A percentile compares a stretch with the other conserved stretches of the same genome.
Conservation (phyloP, 2,888 invertebrate species). For the Hanleya hanleyi region DNA sequence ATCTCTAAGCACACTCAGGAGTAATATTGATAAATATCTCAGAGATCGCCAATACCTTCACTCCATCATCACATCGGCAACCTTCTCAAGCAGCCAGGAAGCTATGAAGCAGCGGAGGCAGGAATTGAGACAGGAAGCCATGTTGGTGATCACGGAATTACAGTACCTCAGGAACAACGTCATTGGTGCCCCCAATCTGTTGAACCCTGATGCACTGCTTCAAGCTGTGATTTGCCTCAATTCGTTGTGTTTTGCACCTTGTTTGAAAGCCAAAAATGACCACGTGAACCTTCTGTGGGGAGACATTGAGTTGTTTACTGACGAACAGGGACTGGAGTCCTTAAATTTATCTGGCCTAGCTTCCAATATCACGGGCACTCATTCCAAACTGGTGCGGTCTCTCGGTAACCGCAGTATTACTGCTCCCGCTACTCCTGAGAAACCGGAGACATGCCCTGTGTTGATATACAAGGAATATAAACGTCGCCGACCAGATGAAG, state of each 20-base stretch:
- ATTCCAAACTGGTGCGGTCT: too few species aligned
- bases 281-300: background rate
- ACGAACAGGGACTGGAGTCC: background rate
- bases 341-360: background rate
- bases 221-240: background rate
- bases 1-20: background rate
- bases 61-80: background rate
- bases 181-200: background rate
- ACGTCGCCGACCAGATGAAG: background rate
- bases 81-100: background rate
- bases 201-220: background rate
- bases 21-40: background rate
- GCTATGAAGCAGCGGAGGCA: background rate
- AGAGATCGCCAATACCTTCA: background rate
- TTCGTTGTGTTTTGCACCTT: background rate
- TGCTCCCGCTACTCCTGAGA: background rate
- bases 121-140: background rate
- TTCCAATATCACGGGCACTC: background rate
- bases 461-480: background rate
- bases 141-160: background rate
- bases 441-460: background rate
- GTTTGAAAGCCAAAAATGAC: background rate
- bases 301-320: background rate
- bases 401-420: too few species aligned
- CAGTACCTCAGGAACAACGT: background rate